Evolutionary conservation across 2,888 invertebrate genomes (phyloP).

Genomic region (Sericinus montela): DNA sequence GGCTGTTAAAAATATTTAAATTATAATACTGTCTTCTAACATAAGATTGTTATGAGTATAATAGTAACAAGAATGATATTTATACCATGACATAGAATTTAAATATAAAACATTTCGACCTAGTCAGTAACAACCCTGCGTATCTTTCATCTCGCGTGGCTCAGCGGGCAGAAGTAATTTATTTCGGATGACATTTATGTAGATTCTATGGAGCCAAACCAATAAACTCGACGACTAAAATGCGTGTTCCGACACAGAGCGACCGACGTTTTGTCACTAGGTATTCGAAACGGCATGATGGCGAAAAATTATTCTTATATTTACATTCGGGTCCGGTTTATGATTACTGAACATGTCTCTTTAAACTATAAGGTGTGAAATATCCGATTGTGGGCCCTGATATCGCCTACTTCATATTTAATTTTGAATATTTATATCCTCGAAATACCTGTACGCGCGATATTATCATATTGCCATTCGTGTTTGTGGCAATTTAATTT

Average conservation of each 20-base stretch:
- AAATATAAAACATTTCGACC: too few relatives aligned
- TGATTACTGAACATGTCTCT: conserved; percentile 23
- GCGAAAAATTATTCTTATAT: conserved; percentile 37
- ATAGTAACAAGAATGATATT: too few relatives aligned
- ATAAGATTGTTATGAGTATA: too few relatives aligned
- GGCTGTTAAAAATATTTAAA: too few relatives aligned
- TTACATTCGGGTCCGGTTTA: conserved; percentile 27
- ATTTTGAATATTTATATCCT: conserved; percentile 6
- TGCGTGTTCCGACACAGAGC: conserved; percentile 39
- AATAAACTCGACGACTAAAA: conserved; percentile 55
- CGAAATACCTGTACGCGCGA: too few relatives aligned
- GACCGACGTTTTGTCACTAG: conserved; percentile 33
- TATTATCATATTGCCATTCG: not conserved
- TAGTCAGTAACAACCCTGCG: conserved; percentile 1
- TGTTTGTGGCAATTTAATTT: too few relatives aligned
- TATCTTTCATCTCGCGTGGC: conserved; percentile 12
- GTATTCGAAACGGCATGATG: conserved; percentile 28
- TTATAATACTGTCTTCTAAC: too few relatives aligned
- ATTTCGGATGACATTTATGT: conserved; percentile 68
- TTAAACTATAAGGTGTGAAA: conserved; percentile 20
- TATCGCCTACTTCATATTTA: conserved; percentile 13
- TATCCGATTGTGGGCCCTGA: conserved; percentile 15
- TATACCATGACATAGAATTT: too few relatives aligned
- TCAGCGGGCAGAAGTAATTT: conserved; percentile 42
- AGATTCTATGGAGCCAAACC: conserved; percentile 51